phyloP scores from a whole-genome alignment of 2,797 vertebrate species.

The Pampus argenteus region DNA sequence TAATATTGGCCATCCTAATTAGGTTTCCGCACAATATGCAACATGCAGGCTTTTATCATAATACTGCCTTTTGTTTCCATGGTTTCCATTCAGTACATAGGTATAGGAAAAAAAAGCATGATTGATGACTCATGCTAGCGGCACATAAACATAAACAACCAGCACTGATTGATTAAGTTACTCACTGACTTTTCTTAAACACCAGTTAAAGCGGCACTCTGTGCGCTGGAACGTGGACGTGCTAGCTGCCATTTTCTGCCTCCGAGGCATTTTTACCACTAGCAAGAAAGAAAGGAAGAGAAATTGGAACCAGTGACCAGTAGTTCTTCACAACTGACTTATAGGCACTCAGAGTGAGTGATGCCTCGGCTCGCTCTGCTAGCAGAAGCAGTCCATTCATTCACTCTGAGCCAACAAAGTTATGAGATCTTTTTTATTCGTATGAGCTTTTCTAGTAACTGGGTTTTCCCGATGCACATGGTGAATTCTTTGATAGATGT shows the following conservation, averaged over 20 bases:
- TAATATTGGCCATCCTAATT: slow-evolving; percentile 68
- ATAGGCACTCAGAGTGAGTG: slow-evolving; percentile 81
- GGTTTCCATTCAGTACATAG: slow-evolving; percentile 69
- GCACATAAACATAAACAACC: slow-evolving; percentile 83
- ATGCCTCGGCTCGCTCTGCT: slow-evolving; percentile 62
- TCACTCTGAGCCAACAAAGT: slow-evolving; percentile 76
- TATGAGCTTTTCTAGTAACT: slow-evolving; percentile 82
- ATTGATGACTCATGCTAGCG: slow-evolving; percentile 81
- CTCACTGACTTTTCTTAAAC: slow-evolving; percentile 81
- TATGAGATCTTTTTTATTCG: slow-evolving; percentile 83
- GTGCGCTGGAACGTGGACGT: slow-evolving; percentile 52
- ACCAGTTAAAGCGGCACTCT: slow-evolving; percentile 76
- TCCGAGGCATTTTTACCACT: slow-evolving; percentile 67
- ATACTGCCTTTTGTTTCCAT: slow-evolving; percentile 75
- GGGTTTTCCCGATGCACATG: slow-evolving; percentile 77
- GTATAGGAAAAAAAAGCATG: slow-evolving; percentile 60
- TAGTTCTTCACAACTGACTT: slow-evolving; percentile 79
- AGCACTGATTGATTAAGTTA: slow-evolving; percentile 84
- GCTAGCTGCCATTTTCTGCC: slow-evolving; percentile 64
- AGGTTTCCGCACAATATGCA: slow-evolving; percentile 72
- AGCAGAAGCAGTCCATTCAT: slow-evolving; percentile 73
- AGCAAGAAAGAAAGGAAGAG: slow-evolving; percentile 68
- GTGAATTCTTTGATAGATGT: slow-evolving; percentile 82
- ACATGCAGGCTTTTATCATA: slow-evolving; percentile 76
- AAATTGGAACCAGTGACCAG: slow-evolving; percentile 78